Evolutionary conservation across 2,113 vertebrate genomes (phyloP).

Genomic region (Gobiocypris rarus): DNA sequence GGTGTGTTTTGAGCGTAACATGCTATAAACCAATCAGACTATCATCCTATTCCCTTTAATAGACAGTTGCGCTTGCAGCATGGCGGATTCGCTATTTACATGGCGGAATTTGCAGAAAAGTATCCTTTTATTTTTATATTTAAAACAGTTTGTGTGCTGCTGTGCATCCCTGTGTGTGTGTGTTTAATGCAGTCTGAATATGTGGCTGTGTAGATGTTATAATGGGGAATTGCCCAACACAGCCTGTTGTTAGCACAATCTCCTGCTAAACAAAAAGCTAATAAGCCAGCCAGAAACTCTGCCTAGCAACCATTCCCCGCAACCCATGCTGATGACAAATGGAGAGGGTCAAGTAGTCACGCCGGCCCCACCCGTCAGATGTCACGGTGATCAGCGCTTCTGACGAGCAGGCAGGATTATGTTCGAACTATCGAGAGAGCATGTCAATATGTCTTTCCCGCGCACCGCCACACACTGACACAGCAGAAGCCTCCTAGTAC

Average conservation of each 20-base stretch:
- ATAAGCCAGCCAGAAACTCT: constrained; percentile 44
- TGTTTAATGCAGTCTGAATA: not conserved
- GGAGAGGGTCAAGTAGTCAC: constrained; percentile 49
- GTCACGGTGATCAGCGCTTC: constrained; percentile 50
- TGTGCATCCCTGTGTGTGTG: no score
- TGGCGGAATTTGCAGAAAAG: no score
- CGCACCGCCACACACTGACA: constrained; percentile 24
- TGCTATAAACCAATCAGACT: no score
- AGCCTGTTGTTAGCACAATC: constrained; percentile 1
- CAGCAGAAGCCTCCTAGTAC: constrained; percentile 41
- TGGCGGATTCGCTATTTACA: no score
- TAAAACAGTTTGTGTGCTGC: no score
- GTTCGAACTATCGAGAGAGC: constrained; percentile 44
- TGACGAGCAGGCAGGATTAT: constrained; percentile 51
- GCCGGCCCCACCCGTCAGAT: constrained; percentile 32
- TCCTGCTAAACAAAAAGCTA: constrained; percentile 34
- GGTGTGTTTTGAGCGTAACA: no score
- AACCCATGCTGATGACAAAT: constrained; percentile 55
- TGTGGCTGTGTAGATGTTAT: not conserved
- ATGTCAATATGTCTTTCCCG: constrained; percentile 44
- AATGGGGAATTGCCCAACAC: not conserved
- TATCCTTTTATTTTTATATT: no score
- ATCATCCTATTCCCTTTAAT: no score
- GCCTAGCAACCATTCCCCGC: constrained; percentile 49
- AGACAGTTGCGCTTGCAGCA: no score